Conservation (phyloP, 2,113 vertebrate genomes). For the Monopterus albus region DNA sequence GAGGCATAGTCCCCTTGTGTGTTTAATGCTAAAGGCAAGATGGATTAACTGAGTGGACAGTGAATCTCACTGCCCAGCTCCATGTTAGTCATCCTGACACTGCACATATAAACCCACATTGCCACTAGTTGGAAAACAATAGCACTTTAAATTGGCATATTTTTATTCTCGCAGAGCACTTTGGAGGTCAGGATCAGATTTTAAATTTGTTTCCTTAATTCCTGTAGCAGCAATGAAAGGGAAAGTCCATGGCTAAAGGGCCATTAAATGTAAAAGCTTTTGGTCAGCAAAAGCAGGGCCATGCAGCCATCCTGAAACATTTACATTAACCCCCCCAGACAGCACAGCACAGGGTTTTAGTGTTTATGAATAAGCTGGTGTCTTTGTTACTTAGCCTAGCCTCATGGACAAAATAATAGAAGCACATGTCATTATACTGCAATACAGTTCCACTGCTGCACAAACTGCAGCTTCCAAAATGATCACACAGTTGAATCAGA, state of each 20-base stretch:
- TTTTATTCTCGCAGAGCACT: background rate
- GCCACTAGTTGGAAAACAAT: conserved; percentile 41
- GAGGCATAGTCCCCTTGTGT: conserved; percentile 23
- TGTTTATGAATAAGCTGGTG: conserved; percentile 25
- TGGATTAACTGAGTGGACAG: conserved; percentile 40
- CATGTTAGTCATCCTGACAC: conserved; percentile 7
- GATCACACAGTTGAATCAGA: too few species aligned
- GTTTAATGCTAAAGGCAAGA: conserved; percentile 45
- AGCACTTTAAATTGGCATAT: conserved; percentile 14
- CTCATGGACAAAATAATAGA: too few species aligned
- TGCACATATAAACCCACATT: background rate
- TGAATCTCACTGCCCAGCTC: conserved; percentile 42
- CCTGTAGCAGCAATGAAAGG: background rate
- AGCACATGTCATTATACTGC: too few species aligned
- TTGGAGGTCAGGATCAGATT: conserved; percentile 1
- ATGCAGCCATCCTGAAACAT: conserved; percentile 7
- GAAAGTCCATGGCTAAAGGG: background rate
- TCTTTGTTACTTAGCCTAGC: too few species aligned
- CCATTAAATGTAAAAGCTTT: conserved; percentile 33
- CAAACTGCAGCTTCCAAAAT: too few species aligned
- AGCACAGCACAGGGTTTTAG: conserved; percentile 13
- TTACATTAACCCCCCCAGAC: conserved; percentile 5
- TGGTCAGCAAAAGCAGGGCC: conserved; percentile 10
- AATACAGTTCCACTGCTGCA: too few species aligned
- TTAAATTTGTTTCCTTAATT: background rate